Conservation (phyloP, 2,888 invertebrate species). For the Lycocerus yunnanus region DNA sequence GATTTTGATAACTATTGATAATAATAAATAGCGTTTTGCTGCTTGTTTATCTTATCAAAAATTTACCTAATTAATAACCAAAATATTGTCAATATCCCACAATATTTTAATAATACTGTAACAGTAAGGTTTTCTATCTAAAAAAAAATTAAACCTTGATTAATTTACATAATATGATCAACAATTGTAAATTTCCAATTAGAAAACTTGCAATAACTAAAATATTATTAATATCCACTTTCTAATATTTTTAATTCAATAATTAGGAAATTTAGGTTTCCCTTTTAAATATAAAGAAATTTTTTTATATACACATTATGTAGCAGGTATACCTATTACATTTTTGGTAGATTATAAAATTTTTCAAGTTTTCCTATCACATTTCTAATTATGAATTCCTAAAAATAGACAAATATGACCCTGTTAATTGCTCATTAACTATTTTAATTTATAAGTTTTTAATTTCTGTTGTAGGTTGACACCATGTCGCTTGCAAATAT, state of each 20-base stretch:
- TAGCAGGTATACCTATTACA: background rate
- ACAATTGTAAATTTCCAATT: background rate
- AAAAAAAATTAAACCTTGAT: background rate
- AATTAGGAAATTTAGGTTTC: background rate
- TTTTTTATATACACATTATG: too few species aligned
- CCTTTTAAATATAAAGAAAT: background rate
- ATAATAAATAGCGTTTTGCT: background rate
- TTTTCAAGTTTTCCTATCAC: background rate
- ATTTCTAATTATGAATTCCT: background rate
- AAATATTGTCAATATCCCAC: background rate
- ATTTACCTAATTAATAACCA: background rate
- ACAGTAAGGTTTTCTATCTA: background rate
- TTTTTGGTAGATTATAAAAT: background rate
- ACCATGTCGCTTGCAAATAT: slow-evolving; percentile 40
- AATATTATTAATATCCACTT: background rate
- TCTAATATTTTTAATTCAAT: background rate
- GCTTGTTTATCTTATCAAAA: background rate
- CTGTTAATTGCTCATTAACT: slow-evolving; percentile 5
- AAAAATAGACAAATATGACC: background rate
- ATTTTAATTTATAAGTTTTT: background rate
- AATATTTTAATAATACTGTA: background rate
- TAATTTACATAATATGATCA: background rate
- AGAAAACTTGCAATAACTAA: background rate
- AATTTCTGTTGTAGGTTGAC: slow-evolving; percentile 38
- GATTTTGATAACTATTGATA: background rate